Evolutionary conservation across 2,888 invertebrate genomes (phyloP).

Genomic region (Temnothorax ravouxi): DNA sequence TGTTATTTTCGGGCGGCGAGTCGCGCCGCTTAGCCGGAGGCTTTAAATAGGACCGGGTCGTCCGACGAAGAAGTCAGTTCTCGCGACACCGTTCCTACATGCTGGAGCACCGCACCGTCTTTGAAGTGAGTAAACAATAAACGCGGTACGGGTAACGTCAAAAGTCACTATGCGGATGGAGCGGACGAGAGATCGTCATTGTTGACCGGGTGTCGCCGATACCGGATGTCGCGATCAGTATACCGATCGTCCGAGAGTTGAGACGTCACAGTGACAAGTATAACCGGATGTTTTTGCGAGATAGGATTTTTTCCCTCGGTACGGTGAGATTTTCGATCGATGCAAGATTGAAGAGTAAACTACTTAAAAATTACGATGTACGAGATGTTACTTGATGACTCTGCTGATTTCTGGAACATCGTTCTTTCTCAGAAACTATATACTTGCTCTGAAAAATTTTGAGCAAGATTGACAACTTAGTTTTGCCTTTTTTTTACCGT

Average conservation of each 20-base stretch:
- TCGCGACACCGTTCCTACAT: constrained; percentile 82
- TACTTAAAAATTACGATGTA: neutral
- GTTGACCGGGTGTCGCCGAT: neutral
- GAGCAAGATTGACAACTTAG: neutral
- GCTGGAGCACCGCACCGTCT: constrained; percentile 85
- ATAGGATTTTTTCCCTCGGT: neutral
- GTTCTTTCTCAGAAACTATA: neutral
- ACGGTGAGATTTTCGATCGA: neutral
- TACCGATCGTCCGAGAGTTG: neutral
- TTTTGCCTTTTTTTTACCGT: neutral
- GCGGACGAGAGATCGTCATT: constrained; percentile 23
- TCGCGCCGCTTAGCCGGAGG: constrained; percentile 79
- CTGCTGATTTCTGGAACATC: neutral
- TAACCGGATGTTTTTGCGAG: neutral
- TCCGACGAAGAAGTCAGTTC: constrained; percentile 84
- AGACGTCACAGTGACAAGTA: neutral
- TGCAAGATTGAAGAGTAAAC: neutral
- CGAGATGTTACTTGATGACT: neutral
- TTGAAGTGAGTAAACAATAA: constrained; percentile 85
- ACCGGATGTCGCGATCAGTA: neutral
- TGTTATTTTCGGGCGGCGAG: constrained; percentile 85
- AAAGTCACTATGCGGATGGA: neutral
- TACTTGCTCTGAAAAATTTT: neutral
- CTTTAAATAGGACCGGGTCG: constrained; percentile 86
- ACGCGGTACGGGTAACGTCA: constrained; percentile 19